Percentiles rank a stretch among this genome's conserved stretches.
Evolutionary conservation across 2,888 invertebrate species (phyloP).

Genomic region (Plagodis dolabraria): DNA sequence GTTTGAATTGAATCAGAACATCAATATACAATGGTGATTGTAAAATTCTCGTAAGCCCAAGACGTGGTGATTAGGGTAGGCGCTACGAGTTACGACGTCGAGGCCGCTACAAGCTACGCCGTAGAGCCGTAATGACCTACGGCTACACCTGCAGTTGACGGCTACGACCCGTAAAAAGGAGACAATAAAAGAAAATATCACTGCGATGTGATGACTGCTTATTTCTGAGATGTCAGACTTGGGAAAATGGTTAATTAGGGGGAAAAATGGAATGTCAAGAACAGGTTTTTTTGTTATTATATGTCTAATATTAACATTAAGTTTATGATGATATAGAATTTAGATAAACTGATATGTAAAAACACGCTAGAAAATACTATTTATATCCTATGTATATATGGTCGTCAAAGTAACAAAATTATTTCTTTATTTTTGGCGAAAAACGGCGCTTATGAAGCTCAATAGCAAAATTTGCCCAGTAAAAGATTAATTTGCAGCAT

Average conservation of each 20-base stretch:
- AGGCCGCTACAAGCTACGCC: constrained; percentile 43
- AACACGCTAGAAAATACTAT: too few species aligned
- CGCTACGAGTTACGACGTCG: constrained; percentile 22
- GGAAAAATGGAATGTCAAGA: neutral
- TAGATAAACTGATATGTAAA: too few species aligned
- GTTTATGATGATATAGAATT: too few species aligned
- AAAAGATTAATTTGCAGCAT: too few species aligned
- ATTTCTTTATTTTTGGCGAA: too few species aligned
- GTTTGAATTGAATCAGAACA: neutral
- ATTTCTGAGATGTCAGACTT: constrained; percentile 32
- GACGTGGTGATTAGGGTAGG: constrained; percentile 48
- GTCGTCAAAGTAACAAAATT: too few species aligned
- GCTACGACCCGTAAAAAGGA: constrained; percentile 59
- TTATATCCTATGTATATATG: too few species aligned
- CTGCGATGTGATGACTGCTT: constrained; percentile 46
- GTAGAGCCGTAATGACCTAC: constrained; percentile 60
- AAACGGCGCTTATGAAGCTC: too few species aligned
- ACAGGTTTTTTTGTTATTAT: neutral
- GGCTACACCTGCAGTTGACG: constrained; percentile 69
- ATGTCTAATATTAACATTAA: neutral
- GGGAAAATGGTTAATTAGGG: constrained; percentile 10
- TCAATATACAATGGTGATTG: constrained; percentile 44
- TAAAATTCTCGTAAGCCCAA: constrained; percentile 39
- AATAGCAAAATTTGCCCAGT: too few species aligned
- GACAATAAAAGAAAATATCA: constrained; percentile 56